phyloP scores from a whole-genome alignment of 2,113 vertebrate genomes.

The Erinaceus europaeus region DNA sequence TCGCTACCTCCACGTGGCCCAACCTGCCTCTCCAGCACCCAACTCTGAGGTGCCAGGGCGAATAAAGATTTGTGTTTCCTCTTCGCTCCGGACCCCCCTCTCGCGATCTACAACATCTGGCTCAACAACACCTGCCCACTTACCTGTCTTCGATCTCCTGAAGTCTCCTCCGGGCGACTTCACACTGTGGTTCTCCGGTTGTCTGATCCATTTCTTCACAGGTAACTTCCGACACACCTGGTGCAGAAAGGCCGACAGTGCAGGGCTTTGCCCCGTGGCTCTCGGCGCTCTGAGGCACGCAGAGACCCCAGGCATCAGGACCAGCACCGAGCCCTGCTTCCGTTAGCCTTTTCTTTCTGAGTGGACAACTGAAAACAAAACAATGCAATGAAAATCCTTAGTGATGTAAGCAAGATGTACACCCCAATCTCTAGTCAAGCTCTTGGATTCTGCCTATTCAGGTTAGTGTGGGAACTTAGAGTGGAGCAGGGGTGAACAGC shows the following conservation, averaged over 20 bases:
- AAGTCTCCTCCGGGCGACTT: constrained; percentile 83
- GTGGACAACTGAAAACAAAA: constrained; percentile 78
- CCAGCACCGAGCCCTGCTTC: constrained; percentile 73
- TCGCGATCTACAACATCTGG: too few relatives aligned
- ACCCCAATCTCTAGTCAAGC: neutral
- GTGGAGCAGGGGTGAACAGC: too few relatives aligned
- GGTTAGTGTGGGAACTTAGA: neutral
- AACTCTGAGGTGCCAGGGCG: too few relatives aligned
- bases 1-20: too few relatives aligned
- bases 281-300: constrained; percentile 79
- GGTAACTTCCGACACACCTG: constrained; percentile 77
- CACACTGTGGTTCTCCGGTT: constrained; percentile 81
- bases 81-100: too few relatives aligned
- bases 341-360: constrained; percentile 82
- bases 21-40: too few relatives aligned
- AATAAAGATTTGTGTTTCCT: too few relatives aligned
- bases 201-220: constrained; percentile 87
- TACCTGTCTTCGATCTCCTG: constrained; percentile 87
- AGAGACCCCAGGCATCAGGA: constrained; percentile 79
- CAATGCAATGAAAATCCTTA: constrained; percentile 32
- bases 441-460: constrained; percentile 1
- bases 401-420: neutral
- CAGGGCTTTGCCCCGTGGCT: constrained; percentile 74
- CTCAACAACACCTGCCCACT: constrained; percentile 31
- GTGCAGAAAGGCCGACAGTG: constrained; percentile 69